Conservation (phyloP, 1,140 invertebrate genomes). For the Drosophila littoralis region DNA sequence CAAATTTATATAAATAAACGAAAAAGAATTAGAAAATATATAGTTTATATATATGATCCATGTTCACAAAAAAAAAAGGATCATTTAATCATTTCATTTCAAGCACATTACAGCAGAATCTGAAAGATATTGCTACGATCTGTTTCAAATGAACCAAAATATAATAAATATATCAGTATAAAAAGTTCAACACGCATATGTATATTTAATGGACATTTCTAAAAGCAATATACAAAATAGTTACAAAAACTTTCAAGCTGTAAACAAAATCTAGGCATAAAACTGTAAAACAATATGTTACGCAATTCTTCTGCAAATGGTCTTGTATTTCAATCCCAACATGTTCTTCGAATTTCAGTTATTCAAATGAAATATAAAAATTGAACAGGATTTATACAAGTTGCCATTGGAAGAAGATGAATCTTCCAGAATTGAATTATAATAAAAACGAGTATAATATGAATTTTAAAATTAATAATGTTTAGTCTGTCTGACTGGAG, state of each 20-base stretch:
- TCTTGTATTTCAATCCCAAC: background rate
- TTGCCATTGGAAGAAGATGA: constrained; percentile 7
- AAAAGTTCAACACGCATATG: constrained; percentile 32
- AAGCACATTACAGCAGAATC: constrained; percentile 22
- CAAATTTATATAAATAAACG: constrained; percentile 41
- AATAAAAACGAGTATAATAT: constrained; percentile 26
- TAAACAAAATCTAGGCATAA: constrained; percentile 3
- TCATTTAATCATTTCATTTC: background rate
- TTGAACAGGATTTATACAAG: no score
- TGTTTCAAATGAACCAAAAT: constrained; percentile 1
- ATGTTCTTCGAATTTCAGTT: background rate
- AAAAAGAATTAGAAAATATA: constrained; percentile 14
- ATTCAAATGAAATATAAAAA: background rate
- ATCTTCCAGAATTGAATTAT: constrained; percentile 59
- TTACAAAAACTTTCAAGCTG: constrained; percentile 18
- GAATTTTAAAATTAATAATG: background rate
- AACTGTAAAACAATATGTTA: constrained; percentile 1
- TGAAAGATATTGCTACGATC: constrained; percentile 28
- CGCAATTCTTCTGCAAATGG: constrained; percentile 4
- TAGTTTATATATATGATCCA: constrained; percentile 38
- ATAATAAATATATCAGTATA: constrained; percentile 18
- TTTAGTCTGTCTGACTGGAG: constrained; percentile 4
- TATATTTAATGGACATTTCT: constrained; percentile 45
- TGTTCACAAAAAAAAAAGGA: constrained; percentile 37
- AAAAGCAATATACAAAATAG: constrained; percentile 52